Evolutionary conservation across 2,113 vertebrate genomes (phyloP), one percentile per base, ranked within the genome.

Genomic region (Chionis minor): DNA sequence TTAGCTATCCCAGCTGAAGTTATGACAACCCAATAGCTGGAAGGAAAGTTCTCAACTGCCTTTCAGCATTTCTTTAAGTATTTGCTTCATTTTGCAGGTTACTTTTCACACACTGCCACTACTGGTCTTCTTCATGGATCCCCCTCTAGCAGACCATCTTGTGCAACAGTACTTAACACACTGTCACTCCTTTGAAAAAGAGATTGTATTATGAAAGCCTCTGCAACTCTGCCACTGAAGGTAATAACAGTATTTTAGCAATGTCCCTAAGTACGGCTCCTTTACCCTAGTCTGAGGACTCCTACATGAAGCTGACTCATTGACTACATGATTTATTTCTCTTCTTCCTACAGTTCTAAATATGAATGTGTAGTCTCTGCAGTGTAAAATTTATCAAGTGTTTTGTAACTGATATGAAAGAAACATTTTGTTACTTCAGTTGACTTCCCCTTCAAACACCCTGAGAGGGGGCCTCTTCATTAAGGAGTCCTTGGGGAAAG

Each of bases 1-100:
- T 58, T 87, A 59, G 3, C 7, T 79, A 45, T 67, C 1, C 0
- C 8, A 0, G 16, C 7, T 32, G 33, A 83, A 69, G 15, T n/a
- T 15, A 47, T 55, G 17, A 27, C 17, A 74, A n/a, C 10, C 15
- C 30, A 59, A 3, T 10, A 35, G 10, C 22, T 81, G 9, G 14
- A 86, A 81, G 24, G 22, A 81, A 75, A 12, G 8, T 54, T 89
- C 32, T 78, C 21, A 51, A 16, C 2, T 66, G 14, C 6, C 11
- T 54, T 58, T 35, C 13, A 58, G 17, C 49, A 44, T 66, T 71
- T 54, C 16, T 81, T 61, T 77, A 22, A 28, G 13, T 42, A 38
- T 86, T 71, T 82, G 13, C 12, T 67, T 79, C 17, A 30, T 79
- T 82, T 90, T 44, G 51, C 5, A 33, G 8, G 7, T 38, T 10